Evolutionary conservation across 2,113 vertebrate genomes (phyloP), one percentile per base, ranked within the genome.

Genomic region (Agapornis roseicollis): DNA sequence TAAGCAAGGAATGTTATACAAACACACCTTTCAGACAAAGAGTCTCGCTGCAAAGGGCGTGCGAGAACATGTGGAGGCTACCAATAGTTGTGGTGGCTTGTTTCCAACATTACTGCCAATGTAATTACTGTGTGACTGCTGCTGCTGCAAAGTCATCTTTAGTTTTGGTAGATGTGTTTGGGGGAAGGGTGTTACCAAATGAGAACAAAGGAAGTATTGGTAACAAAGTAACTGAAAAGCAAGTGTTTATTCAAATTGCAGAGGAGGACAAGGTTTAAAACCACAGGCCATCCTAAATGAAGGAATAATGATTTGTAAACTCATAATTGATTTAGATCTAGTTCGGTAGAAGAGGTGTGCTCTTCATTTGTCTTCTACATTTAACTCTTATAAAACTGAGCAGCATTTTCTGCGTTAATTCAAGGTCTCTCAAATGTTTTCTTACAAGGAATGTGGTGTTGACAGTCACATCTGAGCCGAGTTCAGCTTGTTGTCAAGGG

Each of bases 1-100:
- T 92, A 66, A 92, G 83, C 47, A 89, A 80, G 28, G 66, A 96
- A 76, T 49, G 66, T 77, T 93, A 80, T 44, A 47, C 80, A 97
- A 96, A 80, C 70, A 76, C 27, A 15, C 63, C 50, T 63, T 90
- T 96, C 53, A 85, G 80, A 96, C 94, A 97, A 95, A 97, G 94
- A 81, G 41, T 89, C 73, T 96, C 94, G 84, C 97, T 95, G 68
- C 58, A 70, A 66, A 61, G 50, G 93, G 63, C 95, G 96, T 95
- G 96, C 97, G 94, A 96, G 88, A 96, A 83, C 33, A 49, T 2
- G 27, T 33, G 81, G 95, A 87, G 71, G 72, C 81, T 96, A 71
- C 47, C 63, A 96, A 55, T 88, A 22, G 76, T 95, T 95, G 71
- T 74, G 85, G 78, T 90, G 83, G 65, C 56, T 93, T 90, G 64